Base-by-base conservation (phyloP, 2,888 invertebrate species). In the Oscheius sp. region DNA sequence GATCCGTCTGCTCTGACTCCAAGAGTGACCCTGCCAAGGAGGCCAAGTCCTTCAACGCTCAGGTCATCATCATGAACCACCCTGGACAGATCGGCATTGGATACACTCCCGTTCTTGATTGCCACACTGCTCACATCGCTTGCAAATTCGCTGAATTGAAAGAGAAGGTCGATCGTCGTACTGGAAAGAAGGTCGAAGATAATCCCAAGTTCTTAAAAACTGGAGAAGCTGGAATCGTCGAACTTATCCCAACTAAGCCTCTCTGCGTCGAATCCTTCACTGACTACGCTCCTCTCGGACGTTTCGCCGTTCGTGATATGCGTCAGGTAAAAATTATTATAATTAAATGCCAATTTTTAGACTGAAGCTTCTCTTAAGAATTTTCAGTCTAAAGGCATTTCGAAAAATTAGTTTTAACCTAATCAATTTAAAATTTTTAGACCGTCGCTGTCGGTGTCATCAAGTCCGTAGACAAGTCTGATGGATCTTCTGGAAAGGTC, bases 91-190 rank as follows among this genome's bases (percentile, higher is more conserved):
- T 99, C 89, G 91, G 93, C 87, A 94, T 94, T 87, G 98, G 98
- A 78, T 98, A 98, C 90, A 94, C 96, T 75, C 98, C 98, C 74
- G 98, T 98, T 81, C 90, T 98, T 89, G 98, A 98, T 92, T 98
- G 98, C 89, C 97, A 98, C 92, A 99, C 98, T 73, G 96, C 97
- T 86, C 98, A 98, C 90, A 98, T 98, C 89, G 97, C 97, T 86
- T 98, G 98, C 91, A 98, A 97, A 89, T 99, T 99, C 90, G 91
- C 92, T 67, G 95, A 97, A 89, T 94, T 98, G 88, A 93, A 94
- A 90, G 94, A 97, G 89, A 97, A 98, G 89, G 54, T 54, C 82
- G 97, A 97, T 89, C 93, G 97, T 90, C 96, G 98, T 93, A 93
- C 95, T 80, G 97, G 97, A 87, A 90, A 89, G 85, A 87, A 86